Base-by-base conservation (phyloP, 1,140 invertebrate species). In the Zaprionus ornatus region DNA sequence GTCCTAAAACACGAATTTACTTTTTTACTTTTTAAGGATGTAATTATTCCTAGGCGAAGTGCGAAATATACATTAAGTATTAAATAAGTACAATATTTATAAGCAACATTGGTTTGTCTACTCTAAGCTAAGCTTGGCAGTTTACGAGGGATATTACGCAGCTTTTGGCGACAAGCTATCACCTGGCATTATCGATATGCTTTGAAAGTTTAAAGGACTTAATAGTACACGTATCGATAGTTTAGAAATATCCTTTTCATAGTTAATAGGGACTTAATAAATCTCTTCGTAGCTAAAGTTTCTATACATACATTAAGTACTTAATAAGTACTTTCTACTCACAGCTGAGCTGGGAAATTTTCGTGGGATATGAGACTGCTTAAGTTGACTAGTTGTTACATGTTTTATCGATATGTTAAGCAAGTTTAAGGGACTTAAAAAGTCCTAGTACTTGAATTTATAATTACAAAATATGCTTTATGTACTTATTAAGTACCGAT, bases 351-450 rank as follows among this genome's bases (percentile, higher is more conserved):
- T 59, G 66, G 29, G 5, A 17, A 35, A 37, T n/a, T 77, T 56
- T 29, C 48, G 56, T 37, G 61, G 27, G 23, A 69, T 68, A 21
- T 29, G 69, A 55, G 50, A 27, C 17, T 68, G 74, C 15, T 40
- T 7, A 40, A 57, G 57, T 29, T 77, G 56, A 48, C n/a, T 4
- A 4, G 19, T n/a, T n/a, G 17, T 45, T 4, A n/a, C 45, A 21
- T 19, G 19, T 50, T 4, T 50, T 23, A 50, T 50, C 45, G 45
- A 50, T 50, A 45, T 9, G 6, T 45, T 45, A 7, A 6, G 2
- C 9, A 17, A 42, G n/a, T n/a, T 17, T 0, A 17, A 45, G 9
- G 40, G 40, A 45, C n/a, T 6, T 7, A n/a, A 7, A 3, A 5
- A 17, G n/a, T 27, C 27, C 27, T n/a, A 2, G 6, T 42, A 17